Conservation (phyloP, 2,888 invertebrate genomes). For the Tortricodes alternella region DNA sequence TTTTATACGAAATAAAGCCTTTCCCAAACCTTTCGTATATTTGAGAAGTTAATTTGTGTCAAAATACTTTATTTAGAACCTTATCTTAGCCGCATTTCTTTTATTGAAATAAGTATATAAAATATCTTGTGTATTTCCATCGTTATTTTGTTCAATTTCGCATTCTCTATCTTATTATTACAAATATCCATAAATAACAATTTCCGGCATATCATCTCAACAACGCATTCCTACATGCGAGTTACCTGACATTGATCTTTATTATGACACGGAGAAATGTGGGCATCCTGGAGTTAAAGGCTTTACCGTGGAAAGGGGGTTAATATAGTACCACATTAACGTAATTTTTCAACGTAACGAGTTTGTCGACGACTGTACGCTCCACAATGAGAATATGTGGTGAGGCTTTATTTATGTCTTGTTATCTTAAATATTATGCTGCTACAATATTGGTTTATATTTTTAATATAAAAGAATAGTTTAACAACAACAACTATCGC, state of each 20-base stretch:
- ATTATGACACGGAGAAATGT: conserved; percentile 44
- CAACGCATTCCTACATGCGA: background rate
- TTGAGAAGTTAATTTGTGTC: no score
- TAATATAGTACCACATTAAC: conserved; percentile 47
- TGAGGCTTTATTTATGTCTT: background rate
- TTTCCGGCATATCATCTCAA: background rate
- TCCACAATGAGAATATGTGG: conserved; percentile 34
- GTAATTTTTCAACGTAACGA: conserved; percentile 49
- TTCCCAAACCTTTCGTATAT: background rate
- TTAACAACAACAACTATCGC: no score
- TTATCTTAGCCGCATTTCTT: no score
- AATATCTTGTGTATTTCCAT: no score
- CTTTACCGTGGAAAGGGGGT: conserved; percentile 35
- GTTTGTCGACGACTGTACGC: conserved; percentile 45
- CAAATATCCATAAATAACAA: no score
- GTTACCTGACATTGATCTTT: conserved; percentile 37
- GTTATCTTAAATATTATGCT: background rate
- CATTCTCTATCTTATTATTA: no score
- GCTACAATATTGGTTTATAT: no score
- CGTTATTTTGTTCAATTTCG: no score
- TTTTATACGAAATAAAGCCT: background rate
- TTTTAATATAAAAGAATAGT: no score
- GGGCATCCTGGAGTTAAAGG: conserved; percentile 32
- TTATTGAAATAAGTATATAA: no score
- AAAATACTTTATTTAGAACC: no score